Evolutionary conservation across 2,888 invertebrate genomes (phyloP).

Genomic region (Daptonema setosum): DNA sequence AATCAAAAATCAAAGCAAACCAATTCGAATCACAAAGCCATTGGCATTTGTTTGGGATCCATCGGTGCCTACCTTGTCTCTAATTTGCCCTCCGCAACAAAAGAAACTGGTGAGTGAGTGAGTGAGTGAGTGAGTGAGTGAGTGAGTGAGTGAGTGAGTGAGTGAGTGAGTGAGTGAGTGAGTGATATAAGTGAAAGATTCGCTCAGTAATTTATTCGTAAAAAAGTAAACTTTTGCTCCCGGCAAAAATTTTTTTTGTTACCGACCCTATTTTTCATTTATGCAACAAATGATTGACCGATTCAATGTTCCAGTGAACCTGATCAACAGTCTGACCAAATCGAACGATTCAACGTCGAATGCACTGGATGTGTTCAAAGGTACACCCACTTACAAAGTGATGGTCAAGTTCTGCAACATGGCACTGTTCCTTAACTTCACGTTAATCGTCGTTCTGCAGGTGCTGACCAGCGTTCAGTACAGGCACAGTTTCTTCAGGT

Average conservation of each 20-base stretch:
- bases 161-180: neutral
- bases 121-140: too few species aligned
- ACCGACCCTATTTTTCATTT: too few species aligned
- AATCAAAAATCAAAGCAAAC: neutral
- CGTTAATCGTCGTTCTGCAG: neutral
- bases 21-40: constrained; percentile 2
- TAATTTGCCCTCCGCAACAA: constrained; percentile 4
- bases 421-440: neutral
- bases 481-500: neutral
- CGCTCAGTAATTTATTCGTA: too few species aligned
- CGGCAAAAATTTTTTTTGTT: too few species aligned
- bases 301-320: too few species aligned
- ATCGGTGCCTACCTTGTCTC: constrained; percentile 7
- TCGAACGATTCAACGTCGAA: too few species aligned
- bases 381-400: too few species aligned
- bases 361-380: too few species aligned
- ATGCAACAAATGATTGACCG: too few species aligned
- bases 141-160: neutral
- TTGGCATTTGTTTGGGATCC: constrained; percentile 5
- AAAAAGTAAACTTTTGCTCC: too few species aligned
- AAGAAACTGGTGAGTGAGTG: too few species aligned
- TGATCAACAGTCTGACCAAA: too few species aligned
- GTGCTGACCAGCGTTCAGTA: neutral
- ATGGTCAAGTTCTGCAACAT: neutral
- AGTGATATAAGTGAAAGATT: neutral